Evolutionary conservation across 2,113 vertebrate species (phyloP), one percentile per base, ranked within the genome.

Genomic region (Ursus arctos): DNA sequence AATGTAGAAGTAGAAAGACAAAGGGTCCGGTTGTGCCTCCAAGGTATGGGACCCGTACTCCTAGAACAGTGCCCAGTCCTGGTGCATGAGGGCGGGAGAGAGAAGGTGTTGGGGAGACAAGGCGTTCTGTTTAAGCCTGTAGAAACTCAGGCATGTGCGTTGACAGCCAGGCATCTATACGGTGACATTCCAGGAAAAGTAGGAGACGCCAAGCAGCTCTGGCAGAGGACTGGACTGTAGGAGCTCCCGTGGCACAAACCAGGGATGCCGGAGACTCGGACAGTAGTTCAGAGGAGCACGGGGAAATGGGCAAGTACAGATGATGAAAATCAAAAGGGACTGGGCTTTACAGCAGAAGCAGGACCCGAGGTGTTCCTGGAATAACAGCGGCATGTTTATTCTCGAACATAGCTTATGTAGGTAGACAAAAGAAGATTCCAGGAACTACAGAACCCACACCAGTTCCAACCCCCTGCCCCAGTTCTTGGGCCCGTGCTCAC

Each of bases 1-100:
- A 67, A 9, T 0, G 14, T 26, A 21, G 31, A 93, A 14, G 0
- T 21, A n/a, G n/a, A 81, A 89, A n/a, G 47, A 43, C 4, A 18
- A 19, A 3, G 19, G 3, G 8, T 14, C 49, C 13, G 11, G 18
- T 0, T 9, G 0, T 4, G 24, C 18, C n/a, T 6, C 4, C 22
- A 1, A 3, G 0, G 3, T 0, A 0, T 2, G 1, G n/a, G 1
- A 0, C 13, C 19, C 22, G 26, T 1, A 3, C 14, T 31, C 67
- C 77, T 14, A 1, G 3, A 28, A 53, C 76, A 53, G 4, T 0
- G 16, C 31, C 13, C 22, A 1, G 0, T 14, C 22, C 6, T 40
- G 12, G 11, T 6, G 10, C 0, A 0, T 2, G 14, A 1, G 2
- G 18, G 3, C 0, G 7, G 9, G 19, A 2, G 0, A 16, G 2